These are phyloP conservation scores for Cyrtorhinus lividipennis DNA, from an alignment of 1,140 invertebrate species.

Conservation along the genomic window DNA sequence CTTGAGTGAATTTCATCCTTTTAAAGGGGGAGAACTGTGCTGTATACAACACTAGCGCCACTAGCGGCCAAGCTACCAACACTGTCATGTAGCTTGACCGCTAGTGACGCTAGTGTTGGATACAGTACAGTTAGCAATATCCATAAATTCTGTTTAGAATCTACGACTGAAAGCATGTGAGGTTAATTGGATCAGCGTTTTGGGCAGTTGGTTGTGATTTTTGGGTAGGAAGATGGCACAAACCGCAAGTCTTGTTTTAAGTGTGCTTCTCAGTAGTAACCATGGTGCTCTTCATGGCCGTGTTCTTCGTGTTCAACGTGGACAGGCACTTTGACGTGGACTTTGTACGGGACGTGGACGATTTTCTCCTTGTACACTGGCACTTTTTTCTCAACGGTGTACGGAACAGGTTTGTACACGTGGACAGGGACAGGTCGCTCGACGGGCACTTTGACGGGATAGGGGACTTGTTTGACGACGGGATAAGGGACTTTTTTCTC, in stretches of 20 bases:
- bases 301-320: too few species aligned
- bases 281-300: not conserved
- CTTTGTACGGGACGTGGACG: slow-evolving; percentile 56
- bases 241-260: too few species aligned
- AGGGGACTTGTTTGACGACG: slow-evolving; percentile 48
- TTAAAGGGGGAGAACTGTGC: too few species aligned
- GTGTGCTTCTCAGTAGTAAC: too few species aligned
- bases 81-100: too few species aligned
- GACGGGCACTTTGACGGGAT: slow-evolving; percentile 42
- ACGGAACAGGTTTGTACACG: slow-evolving; percentile 48
- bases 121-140: too few species aligned
- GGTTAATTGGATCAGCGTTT: slow-evolving; percentile 50
- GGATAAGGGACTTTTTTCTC: slow-evolving; percentile 34
- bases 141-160: too few species aligned
- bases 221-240: too few species aligned
- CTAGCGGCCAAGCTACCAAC: too few species aligned
- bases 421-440: slow-evolving; percentile 32
- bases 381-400: slow-evolving; percentile 41
- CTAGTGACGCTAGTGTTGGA: slow-evolving; percentile 51
- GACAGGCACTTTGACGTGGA: slow-evolving; percentile 49
- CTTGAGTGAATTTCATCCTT: too few species aligned
- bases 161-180: too few species aligned
- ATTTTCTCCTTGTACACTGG: slow-evolving; percentile 41
- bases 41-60: too few species aligned
- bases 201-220: slow-evolving; percentile 31